These are phyloP conservation scores for Zaprionus taronus DNA, from an alignment of 1,140 invertebrate genomes.

Conservation along the genomic window DNA sequence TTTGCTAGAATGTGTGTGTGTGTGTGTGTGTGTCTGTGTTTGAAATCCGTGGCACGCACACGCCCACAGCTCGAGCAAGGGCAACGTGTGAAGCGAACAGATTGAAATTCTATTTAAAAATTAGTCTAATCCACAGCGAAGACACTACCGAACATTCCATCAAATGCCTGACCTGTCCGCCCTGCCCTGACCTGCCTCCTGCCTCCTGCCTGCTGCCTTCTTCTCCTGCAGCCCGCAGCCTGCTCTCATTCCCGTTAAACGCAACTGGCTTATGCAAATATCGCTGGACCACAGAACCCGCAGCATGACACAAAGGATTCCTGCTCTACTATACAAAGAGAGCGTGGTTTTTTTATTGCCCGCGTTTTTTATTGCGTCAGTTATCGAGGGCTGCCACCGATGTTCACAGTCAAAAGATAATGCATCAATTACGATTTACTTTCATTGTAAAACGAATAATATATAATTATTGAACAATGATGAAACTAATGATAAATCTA, in stretches of 20 bases:
- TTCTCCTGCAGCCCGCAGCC: not conserved
- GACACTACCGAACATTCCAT: slow-evolving; percentile 36
- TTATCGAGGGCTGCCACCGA: not conserved
- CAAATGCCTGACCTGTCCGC: slow-evolving; percentile 20
- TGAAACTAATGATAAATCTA: too few relatives aligned
- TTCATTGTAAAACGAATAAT: not conserved
- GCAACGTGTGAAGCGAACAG: slow-evolving; percentile 56
- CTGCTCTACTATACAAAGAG: slow-evolving; percentile 38
- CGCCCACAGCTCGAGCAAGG: slow-evolving; percentile 67
- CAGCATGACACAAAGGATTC: slow-evolving; percentile 44
- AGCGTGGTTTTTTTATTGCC: slow-evolving; percentile 28
- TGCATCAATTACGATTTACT: not conserved
- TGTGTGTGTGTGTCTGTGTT: slow-evolving; percentile 33
- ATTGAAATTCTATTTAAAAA: slow-evolving; percentile 79
- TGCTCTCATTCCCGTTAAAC: slow-evolving; percentile 21
- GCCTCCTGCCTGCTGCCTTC: too few relatives aligned
- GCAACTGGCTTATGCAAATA: slow-evolving; percentile 61
- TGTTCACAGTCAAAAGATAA: not conserved
- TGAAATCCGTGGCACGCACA: slow-evolving; percentile 69
- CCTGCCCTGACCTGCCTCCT: not conserved
- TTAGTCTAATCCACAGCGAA: slow-evolving; percentile 67
- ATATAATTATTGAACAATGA: too few relatives aligned
- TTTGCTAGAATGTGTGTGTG: not conserved
- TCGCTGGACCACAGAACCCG: slow-evolving; percentile 60
- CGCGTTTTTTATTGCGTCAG: slow-evolving; percentile 20